These are phyloP conservation scores for Temnothorax nylanderi DNA, from an alignment of 1,140 invertebrate species.

Conservation along the genomic window DNA sequence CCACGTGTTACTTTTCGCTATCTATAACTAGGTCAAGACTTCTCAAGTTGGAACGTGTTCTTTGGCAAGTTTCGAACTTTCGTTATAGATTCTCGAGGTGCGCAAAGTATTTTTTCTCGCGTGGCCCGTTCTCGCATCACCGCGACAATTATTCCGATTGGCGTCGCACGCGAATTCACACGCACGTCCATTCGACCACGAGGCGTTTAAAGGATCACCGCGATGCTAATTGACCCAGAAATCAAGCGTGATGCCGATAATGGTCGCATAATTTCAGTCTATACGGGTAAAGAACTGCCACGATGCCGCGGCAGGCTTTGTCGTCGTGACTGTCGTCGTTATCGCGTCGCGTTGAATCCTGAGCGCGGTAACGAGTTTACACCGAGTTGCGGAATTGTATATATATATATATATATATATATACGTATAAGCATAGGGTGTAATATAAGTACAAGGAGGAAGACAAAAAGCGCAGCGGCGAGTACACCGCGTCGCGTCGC, in stretches of 20 bases:
- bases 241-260: conserved; percentile 74
- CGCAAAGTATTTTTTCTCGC: neutral
- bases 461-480: neutral
- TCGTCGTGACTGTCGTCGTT: conserved; percentile 34
- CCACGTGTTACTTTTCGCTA: neutral
- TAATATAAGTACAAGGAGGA: neutral
- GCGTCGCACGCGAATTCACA: conserved; percentile 33
- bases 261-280: conserved; percentile 74
- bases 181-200: conserved; percentile 34
- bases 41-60: neutral
- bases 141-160: conserved; percentile 40
- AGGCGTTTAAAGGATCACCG: conserved; percentile 66
- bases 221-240: conserved; percentile 73
- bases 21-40: conserved; percentile 27
- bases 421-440: neutral
- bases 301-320: conserved; percentile 51
- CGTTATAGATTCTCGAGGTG: neutral
- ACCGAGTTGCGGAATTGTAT: conserved; percentile 21
- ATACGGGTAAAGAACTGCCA: conserved; percentile 75
- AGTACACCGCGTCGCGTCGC: neutral
- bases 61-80: conserved; percentile 7
- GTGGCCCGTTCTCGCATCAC: no score
- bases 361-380: conserved; percentile 19
- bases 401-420: neutral
- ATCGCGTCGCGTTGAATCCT: neutral